Base-by-base conservation (phyloP, 2,888 invertebrate genomes). In the Dorcus hopei region DNA sequence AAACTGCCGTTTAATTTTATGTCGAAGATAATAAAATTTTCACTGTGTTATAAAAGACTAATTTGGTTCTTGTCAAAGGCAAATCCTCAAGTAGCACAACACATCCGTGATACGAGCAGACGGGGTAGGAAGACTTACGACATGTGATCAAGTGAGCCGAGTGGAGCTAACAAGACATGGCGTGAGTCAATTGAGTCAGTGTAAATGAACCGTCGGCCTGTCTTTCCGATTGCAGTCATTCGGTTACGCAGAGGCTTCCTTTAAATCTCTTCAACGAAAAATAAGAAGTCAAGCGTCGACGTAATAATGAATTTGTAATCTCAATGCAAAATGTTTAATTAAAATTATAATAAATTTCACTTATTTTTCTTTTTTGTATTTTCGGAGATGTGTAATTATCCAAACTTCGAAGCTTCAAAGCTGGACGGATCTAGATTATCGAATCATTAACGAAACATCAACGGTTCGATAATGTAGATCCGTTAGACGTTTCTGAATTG, bases 121-220 rank as follows among this genome's bases (percentile, higher is more conserved):
- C 52, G 67, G 66, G 66, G 66, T 66, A 64, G 69, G 70, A 73
- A 72, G 71, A 70, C 71, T 69, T 70, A 70, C 72, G 73, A 72
- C 71, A 71, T 74, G 73, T 71, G 74, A 74, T 74, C 72, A 72
- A 69, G 69, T 67, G 72, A 70, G 67, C 64, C 66, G 70, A 69
- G 71, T 68, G 70, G 64, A 72, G 71, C 72, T 76, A 75, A 76
- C 74, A 73, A 73, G 74, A 72, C 70, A 71, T 73, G 75, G 74
- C 73, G 71, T 70, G 70, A 73, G 74, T 73, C 72, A 74, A 74
- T 73, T 72, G 73, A 73, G 72, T 73, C 73, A 70, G 71, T 72
- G 74, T 71, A 76, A 76, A 76, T 76, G 75, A 76, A 75, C 74
- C 72, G 72, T 68, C 71, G 68, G 64, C 67, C 71, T 71, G 72